Evolutionary conservation across 2,113 vertebrate genomes (phyloP), one percentile per base, ranked within the genome.

Genomic region (Platysternon megacephalum): DNA sequence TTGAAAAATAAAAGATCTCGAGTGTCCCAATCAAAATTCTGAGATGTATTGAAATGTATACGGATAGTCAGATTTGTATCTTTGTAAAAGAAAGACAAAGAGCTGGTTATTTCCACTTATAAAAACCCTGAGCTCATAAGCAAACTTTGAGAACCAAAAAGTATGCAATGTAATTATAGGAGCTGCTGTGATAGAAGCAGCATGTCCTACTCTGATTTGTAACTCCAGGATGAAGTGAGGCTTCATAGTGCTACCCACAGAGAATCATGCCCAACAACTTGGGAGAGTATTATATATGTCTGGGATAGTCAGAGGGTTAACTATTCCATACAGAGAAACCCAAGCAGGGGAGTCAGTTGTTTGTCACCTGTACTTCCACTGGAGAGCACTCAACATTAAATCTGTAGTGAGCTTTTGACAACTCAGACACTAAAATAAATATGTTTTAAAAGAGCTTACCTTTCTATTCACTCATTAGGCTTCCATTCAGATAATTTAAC

Each of bases 221-320:
- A 89, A 8, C 52, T n/a, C 82, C 83, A 72, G 26, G 78, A 68
- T 44, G 82, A 94, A 94, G 65, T 65, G 88, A 93, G 16, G 35
- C 78, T 90, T 93, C 84, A 61, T 94, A 96, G 91, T 97, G 95
- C 96, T 95, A 80, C 96, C 94, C 96, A 95, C 96, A 0, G 79
- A 95, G 14, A n/a, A 16, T 68, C 93, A 79, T 95, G 91, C 91
- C 83, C 95, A 87, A 22, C 46, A 58, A 86, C 1, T 93, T 97
- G 91, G 97, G 96, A 96, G 94, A 96, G 39, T 5, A 87, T 95
- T 32, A 87, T 48, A 87, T 48, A 94, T 92, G 83, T 85, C 86
- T 95, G 55, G 79, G 72, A 42, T 78, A 93, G 72, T 94, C 93
- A 89, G 61, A 19, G 6, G 35, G 32, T 52, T 81, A 39, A 51